Conservation (phyloP, 2,797 vertebrate species). For the Orientallactaga sibirica region DNA sequence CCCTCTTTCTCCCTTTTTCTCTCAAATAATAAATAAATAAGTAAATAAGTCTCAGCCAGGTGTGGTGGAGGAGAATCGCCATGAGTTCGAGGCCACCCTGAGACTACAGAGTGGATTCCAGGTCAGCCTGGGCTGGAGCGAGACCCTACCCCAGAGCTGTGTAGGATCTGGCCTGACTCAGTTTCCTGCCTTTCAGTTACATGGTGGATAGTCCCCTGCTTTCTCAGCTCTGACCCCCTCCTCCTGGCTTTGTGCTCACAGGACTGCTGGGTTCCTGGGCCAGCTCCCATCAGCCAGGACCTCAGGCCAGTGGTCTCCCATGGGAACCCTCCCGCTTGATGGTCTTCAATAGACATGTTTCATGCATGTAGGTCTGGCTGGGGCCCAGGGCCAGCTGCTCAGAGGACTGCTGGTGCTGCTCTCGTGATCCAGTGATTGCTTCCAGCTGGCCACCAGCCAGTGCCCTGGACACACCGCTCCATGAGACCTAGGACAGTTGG, state of each 20-base stretch:
- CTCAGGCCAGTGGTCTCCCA: background rate
- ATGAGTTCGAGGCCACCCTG: no score
- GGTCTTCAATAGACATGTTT: background rate
- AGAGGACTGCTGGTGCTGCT: background rate
- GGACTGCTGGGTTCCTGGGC: background rate
- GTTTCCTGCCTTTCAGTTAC: background rate
- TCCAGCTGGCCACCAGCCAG: background rate
- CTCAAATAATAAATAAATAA: no score
- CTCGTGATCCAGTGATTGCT: background rate
- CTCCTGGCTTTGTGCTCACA: background rate
- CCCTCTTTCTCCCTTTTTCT: no score
- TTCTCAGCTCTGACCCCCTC: background rate
- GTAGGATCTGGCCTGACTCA: background rate
- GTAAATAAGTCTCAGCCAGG: no score
- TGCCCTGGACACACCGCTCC: background rate
- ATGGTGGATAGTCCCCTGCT: background rate
- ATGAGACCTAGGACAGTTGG: fast-evolving
- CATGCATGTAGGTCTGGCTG: fast-evolving
- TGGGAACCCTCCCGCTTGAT: background rate
- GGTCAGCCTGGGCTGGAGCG: no score
- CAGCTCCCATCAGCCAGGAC: background rate
- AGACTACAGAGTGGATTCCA: no score
- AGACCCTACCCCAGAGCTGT: no score
- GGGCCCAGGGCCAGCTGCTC: background rate
- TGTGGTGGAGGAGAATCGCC: no score